Conservation (phyloP, 1,140 invertebrate species). For the Micrasema minimum region DNA sequence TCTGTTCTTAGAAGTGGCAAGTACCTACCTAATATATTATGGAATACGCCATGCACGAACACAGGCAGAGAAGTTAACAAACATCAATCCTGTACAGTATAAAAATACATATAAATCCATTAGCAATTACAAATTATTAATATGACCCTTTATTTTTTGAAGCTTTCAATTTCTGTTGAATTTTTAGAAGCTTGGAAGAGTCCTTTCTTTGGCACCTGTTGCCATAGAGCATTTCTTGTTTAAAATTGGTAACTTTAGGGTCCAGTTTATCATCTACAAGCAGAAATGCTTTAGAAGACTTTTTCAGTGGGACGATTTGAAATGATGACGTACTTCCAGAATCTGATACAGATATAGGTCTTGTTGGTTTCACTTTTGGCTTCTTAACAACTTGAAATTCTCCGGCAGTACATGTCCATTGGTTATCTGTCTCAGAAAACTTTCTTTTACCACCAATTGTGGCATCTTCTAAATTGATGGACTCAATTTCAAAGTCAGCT, state of each 20-base stretch:
- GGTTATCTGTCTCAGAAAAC: neutral
- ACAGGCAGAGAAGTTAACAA: no score
- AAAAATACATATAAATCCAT: no score
- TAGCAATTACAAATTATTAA: no score
- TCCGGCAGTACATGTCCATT: slow-evolving; percentile 27
- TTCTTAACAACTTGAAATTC: slow-evolving; percentile 32
- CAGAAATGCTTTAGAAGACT: slow-evolving; percentile 20
- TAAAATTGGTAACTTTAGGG: slow-evolving; percentile 24
- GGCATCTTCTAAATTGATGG: slow-evolving; percentile 3
- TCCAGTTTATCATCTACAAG: neutral
- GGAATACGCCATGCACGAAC: no score
- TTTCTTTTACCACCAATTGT: slow-evolving; percentile 16
- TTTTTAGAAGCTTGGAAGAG: slow-evolving; percentile 23
- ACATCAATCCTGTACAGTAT: no score
- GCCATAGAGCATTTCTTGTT: slow-evolving; percentile 38
- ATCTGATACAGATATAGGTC: slow-evolving; percentile 28
- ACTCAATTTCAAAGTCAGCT: slow-evolving; percentile 13
- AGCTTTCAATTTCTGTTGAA: slow-evolving; percentile 30
- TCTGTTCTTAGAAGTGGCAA: no score
- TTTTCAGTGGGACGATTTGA: slow-evolving; percentile 18
- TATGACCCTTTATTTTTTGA: slow-evolving; percentile 5
- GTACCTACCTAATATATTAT: no score
- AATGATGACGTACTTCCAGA: slow-evolving; percentile 35
- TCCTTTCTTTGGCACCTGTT: slow-evolving; percentile 20
- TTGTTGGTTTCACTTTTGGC: slow-evolving; percentile 4